Evolutionary conservation across 2,113 vertebrate species (phyloP), one percentile per base, ranked within the genome.

Genomic region (Sylvietta virens): DNA sequence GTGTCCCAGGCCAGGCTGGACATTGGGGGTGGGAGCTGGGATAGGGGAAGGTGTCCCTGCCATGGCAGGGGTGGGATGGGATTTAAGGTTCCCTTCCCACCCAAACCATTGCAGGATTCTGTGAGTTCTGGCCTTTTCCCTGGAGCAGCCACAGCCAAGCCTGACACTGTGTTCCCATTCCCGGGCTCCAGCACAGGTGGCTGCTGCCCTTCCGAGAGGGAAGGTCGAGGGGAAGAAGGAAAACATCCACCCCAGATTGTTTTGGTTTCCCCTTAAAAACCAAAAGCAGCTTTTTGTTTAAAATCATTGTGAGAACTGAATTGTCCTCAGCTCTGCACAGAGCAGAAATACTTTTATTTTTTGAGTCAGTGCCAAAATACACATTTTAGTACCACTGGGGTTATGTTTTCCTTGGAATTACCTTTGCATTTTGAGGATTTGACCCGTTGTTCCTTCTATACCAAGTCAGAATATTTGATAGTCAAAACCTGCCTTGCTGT

Each of bases 381-480:
- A 13, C 4, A 0, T 56, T 81, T 20, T 11, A 50, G 4, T 45
- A n/a, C 42, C 30, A 8, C 0, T n/a, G 1, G 26, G 15, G 6
- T 72, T 33, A 0, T 51, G 27, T 35, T 79, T 74, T 40, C 39
- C 50, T 47, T 58, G 31, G 64, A 30, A 14, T 47, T 40, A 26
- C 58, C 71, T 88, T 53, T 33, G 37, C 33, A 27, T 86, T 80
- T 81, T 12, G 61, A 50, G 35, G 71, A 23, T 92, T 71, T 48
- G 31, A 33, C 12, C 47, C 61, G 0, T 74, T 65, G n/a, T 48
- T 76, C 72, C 64, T 91, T 58, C 53, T 37, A 0, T 4, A 20
- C 16, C 51, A 18, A n/a, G 6, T 8, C 28, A 61, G 39, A 64
- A 10, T 40, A 54, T 77, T 78, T 37, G 11, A 54, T 17, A n/a